phyloP scores from a whole-genome alignment of 2,888 invertebrate genomes.

The Cecidostiba fungosa region DNA sequence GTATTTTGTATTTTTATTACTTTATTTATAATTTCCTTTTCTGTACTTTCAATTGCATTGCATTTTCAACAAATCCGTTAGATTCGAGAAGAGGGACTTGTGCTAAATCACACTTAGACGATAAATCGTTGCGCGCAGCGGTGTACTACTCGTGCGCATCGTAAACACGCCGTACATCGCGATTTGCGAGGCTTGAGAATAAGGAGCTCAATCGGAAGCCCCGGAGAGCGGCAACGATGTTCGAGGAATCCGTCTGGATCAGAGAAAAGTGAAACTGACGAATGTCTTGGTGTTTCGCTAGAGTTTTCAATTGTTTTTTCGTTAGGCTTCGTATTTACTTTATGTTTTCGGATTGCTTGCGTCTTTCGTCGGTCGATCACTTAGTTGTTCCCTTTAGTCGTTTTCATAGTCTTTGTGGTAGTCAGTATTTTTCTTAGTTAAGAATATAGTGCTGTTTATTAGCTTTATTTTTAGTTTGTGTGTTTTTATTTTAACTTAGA shows the following conservation, averaged over 20 bases:
- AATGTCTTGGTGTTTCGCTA: neutral
- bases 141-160: neutral
- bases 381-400: neutral
- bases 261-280: constrained; percentile 8
- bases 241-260: constrained; percentile 6
- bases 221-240: neutral
- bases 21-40: too few relatives aligned
- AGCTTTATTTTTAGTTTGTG: neutral
- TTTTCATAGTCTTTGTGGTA: neutral
- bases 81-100: neutral
- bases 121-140: constrained; percentile 28
- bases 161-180: constrained; percentile 1
- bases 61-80: neutral
- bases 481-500: neutral
- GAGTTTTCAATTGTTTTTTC: neutral
- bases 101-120: constrained; percentile 58
- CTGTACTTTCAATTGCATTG: too few relatives aligned
- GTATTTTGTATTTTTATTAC: too few relatives aligned
- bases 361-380: neutral
- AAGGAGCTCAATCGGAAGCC: neutral
- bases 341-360: neutral
- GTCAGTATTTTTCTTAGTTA: neutral
- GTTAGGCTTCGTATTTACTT: neutral
- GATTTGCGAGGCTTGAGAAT: constrained; percentile 5
- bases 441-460: neutral